phyloP scores from a whole-genome alignment of 2,797 vertebrate genomes.

The Percopsis omiscomaycus region DNA sequence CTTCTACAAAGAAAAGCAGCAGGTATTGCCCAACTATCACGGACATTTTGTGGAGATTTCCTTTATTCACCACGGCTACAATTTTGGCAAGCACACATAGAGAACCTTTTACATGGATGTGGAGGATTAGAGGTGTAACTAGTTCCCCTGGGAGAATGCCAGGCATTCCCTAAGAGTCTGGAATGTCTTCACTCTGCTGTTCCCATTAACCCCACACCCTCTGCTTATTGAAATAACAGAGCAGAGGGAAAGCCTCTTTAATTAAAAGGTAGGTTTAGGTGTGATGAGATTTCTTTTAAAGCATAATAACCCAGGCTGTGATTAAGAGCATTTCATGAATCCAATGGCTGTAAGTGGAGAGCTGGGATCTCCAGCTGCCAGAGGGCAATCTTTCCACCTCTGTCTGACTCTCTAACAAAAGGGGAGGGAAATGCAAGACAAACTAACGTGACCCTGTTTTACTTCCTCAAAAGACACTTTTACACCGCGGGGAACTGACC shows the following conservation, averaged over 20 bases:
- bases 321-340: conserved; percentile 60
- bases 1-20: conserved; percentile 8
- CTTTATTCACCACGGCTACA: conserved; percentile 20
- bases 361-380: conserved; percentile 35
- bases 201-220: conserved; percentile 42
- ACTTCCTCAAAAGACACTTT: too few relatives aligned
- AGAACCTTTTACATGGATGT: conserved; percentile 52
- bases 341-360: conserved; percentile 55
- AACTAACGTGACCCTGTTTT: conserved; percentile 20
- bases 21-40: conserved; percentile 14
- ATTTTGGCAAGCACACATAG: conserved; percentile 37
- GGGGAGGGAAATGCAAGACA: background rate
- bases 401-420: conserved; percentile 21
- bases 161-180: conserved; percentile 49
- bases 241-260: conserved; percentile 62
- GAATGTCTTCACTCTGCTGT: conserved; percentile 54
- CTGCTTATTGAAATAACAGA: conserved; percentile 55
- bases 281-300: conserved; percentile 59
- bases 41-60: conserved; percentile 24
- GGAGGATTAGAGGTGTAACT: conserved; percentile 53
- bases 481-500: too few relatives aligned
- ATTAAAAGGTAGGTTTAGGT: conserved; percentile 61
- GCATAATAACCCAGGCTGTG: conserved; percentile 53
- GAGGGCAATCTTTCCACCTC: conserved; percentile 33
- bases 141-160: conserved; percentile 37